A percentile compares a stretch with the other conserved stretches of the same genome.
Evolutionary conservation across 2,113 vertebrate genomes (phyloP).

Genomic region (Rhegmatorhina hoffmannsi): DNA sequence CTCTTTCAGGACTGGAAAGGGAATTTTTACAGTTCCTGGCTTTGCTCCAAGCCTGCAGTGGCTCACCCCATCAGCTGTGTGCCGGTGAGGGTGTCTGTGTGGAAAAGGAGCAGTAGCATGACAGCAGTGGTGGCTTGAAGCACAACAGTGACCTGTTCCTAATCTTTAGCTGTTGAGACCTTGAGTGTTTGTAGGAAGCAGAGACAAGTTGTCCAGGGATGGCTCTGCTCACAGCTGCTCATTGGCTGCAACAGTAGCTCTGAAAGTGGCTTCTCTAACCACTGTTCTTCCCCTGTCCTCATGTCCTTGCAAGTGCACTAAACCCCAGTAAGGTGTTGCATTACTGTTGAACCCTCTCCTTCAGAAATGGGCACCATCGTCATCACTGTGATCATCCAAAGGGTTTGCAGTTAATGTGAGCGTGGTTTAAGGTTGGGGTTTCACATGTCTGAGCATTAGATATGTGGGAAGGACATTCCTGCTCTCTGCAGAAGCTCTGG

Average conservation of each 20-base stretch:
- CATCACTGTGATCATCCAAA: not conserved
- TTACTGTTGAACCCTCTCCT: not conserved
- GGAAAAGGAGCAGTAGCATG: not conserved
- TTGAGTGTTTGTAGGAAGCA: not conserved
- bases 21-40: not conserved
- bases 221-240: not conserved
- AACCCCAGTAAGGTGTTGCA: not conserved
- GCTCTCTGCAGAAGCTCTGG: not conserved
- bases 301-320: not conserved
- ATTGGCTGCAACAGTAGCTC: not conserved
- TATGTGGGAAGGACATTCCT: not conserved
- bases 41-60: not conserved
- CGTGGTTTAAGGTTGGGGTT: not conserved
- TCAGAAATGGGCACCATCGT: not conserved
- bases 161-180: not conserved
- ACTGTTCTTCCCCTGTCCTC: not conserved
- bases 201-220: not conserved
- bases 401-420: accelerated
- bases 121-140: not conserved
- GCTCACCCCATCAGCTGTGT: not conserved
- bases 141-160: not conserved
- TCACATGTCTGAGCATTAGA: not conserved
- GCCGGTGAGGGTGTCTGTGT: accelerated
- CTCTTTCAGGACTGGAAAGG: not conserved
- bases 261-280: not conserved